These are phyloP conservation scores for Augiades crinisus DNA, from an alignment of 2,888 invertebrate genomes.

Conservation along the genomic window DNA sequence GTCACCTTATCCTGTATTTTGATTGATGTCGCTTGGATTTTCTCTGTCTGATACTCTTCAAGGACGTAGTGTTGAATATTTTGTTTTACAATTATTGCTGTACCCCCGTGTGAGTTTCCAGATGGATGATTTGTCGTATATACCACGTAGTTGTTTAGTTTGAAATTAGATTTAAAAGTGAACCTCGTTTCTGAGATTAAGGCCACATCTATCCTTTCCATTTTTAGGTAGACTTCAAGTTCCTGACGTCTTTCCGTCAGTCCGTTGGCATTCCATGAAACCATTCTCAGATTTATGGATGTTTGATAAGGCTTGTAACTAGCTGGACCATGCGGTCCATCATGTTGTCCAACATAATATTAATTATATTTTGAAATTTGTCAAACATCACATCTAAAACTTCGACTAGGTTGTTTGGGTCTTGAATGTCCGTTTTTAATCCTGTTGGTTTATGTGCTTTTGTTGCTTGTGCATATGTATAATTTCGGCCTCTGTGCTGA, in stretches of 20 bases:
- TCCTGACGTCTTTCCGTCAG: conserved; percentile 31
- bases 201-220: conserved; percentile 31
- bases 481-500: too few relatives aligned
- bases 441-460: too few relatives aligned
- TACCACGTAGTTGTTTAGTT: conserved; percentile 20
- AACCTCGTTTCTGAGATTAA: conserved; percentile 35
- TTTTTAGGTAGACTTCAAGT: conserved; percentile 27
- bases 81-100: conserved; percentile 31
- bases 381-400: not conserved
- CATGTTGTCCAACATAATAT: conserved; percentile 30
- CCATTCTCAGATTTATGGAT: conserved; percentile 15
- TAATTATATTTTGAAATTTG: conserved; percentile 22
- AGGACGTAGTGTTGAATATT: conserved; percentile 30
- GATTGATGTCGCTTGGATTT: conserved; percentile 29
- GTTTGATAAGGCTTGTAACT: conserved; percentile 23
- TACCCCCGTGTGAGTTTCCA: conserved; percentile 34
- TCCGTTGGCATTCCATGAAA: conserved; percentile 36
- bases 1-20: not conserved
- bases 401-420: not conserved
- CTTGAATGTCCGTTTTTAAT: not conserved
- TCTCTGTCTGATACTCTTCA: conserved; percentile 20
- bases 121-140: conserved; percentile 32
- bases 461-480: too few relatives aligned
- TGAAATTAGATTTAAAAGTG: conserved; percentile 27
- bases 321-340: conserved; percentile 31